A percentile compares a stretch with the other conserved stretches of the same genome.
These are phyloP conservation scores for Amaurobius ferox DNA, from an alignment of 2,888 invertebrate genomes.

Conservation along the genomic window DNA sequence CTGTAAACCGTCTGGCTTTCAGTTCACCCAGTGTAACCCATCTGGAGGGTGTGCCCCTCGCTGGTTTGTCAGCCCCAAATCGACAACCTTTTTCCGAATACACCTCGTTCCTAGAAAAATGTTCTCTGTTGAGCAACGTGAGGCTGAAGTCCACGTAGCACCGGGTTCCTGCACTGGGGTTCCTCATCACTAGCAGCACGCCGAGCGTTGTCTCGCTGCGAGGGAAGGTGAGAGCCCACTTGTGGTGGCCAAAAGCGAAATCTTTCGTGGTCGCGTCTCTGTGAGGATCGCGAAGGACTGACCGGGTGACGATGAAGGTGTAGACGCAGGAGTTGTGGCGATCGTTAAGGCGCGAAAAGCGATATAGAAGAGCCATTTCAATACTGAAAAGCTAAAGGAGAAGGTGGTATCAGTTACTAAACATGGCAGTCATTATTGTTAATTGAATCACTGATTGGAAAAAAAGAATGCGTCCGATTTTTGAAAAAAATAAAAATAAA, in stretches of 20 bases:
- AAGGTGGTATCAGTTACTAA: too few species aligned
- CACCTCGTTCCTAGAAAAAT: constrained; percentile 88
- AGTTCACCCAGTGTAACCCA: constrained; percentile 85
- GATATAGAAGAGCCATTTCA: constrained; percentile 86
- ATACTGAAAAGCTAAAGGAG: background rate
- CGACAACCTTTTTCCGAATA: constrained; percentile 82
- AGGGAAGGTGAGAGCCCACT: constrained; percentile 89
- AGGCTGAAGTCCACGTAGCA: constrained; percentile 89
- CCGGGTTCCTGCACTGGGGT: constrained; percentile 83
- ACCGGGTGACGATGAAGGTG: constrained; percentile 88
- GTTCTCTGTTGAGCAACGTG: constrained; percentile 87
- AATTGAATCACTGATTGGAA: too few species aligned
- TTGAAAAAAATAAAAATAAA: too few species aligned
- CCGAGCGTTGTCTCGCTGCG: constrained; percentile 86
- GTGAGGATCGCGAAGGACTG: constrained; percentile 86
- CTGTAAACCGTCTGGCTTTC: constrained; percentile 84
- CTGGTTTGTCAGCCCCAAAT: constrained; percentile 84
- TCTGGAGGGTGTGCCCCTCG: constrained; percentile 84
- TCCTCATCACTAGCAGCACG: constrained; percentile 87
- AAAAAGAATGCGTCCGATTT: too few species aligned
- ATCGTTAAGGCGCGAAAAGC: constrained; percentile 89
- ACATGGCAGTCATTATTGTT: too few species aligned
- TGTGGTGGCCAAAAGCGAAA: constrained; percentile 88
- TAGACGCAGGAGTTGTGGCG: constrained; percentile 87
- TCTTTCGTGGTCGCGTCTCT: constrained; percentile 89